Conservation (phyloP, 2,797 vertebrate genomes). For the Bradypodion ventrale region DNA sequence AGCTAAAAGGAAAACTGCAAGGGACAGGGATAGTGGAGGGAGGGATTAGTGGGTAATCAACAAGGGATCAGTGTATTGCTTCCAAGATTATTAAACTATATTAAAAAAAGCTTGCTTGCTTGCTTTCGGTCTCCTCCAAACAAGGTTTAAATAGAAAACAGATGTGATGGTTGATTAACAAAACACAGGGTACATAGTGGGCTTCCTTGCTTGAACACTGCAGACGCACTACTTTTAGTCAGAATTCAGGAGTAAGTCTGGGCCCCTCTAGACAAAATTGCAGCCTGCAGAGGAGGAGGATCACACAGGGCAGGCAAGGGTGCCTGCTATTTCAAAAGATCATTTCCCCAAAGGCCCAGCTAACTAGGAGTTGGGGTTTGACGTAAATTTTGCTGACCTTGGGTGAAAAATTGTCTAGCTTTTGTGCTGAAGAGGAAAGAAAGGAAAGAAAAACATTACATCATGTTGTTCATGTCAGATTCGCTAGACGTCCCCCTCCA, state of each 20-base stretch:
- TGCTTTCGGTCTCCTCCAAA: slow-evolving; percentile 50
- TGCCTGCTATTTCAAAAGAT: neutral
- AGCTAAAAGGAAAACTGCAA: slow-evolving; percentile 19
- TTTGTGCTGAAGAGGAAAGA: slow-evolving; percentile 86
- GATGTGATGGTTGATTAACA: slow-evolving; percentile 66
- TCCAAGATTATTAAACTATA: slow-evolving; percentile 58
- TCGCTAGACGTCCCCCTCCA: slow-evolving; percentile 82
- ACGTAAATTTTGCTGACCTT: slow-evolving; percentile 79
- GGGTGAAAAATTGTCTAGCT: slow-evolving; percentile 80
- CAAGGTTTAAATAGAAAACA: slow-evolving; percentile 71
- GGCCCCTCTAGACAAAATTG: neutral
- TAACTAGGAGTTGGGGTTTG: neutral
- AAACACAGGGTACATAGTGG: slow-evolving; percentile 56
- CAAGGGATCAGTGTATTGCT: accelerated
- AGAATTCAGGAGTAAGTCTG: slow-evolving; percentile 36
- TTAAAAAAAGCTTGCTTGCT: slow-evolving; percentile 47
- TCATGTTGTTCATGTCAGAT: slow-evolving; percentile 81
- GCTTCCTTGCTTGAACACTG: slow-evolving; percentile 38
- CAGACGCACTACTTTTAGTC: slow-evolving; percentile 51
- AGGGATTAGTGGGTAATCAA: slow-evolving; percentile 44
- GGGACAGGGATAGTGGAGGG: slow-evolving; percentile 9
- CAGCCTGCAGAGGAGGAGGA: neutral
- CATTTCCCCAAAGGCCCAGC: neutral
- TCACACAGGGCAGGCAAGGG: neutral
- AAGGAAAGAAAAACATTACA: slow-evolving; percentile 91